Percentiles rank a stretch among this genome's conserved stretches.
These are phyloP conservation scores for Cheirogaleus major DNA, from an alignment of 2,797 vertebrate genomes.

Conservation along the genomic window DNA sequence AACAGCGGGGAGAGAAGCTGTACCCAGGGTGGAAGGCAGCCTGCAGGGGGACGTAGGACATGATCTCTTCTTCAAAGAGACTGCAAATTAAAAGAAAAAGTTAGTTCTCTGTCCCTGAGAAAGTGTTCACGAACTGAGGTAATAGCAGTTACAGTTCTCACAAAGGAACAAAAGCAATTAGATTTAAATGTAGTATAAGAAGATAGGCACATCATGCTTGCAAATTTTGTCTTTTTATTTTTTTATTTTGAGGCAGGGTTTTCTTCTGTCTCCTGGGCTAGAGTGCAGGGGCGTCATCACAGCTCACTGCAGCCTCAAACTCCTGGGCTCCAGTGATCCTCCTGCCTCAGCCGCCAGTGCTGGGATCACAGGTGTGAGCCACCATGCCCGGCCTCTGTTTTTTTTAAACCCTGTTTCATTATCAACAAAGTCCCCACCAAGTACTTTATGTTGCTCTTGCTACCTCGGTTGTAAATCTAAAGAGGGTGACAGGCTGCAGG, in stretches of 20 bases:
- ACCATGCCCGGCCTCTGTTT: background rate
- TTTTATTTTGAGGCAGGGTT: background rate
- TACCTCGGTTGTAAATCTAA: background rate
- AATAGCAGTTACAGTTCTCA: background rate
- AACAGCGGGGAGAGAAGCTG: conserved; percentile 97
- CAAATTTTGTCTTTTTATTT: background rate
- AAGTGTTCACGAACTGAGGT: background rate
- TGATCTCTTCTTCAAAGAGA: conserved; percentile 98
- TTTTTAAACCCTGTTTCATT: background rate
- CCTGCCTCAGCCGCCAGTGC: background rate
- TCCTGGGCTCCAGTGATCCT: background rate
- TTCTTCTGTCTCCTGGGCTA: background rate
- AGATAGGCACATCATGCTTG: background rate
- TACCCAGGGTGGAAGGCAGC: conserved; percentile 93
- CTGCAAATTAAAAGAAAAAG: conserved; percentile 80
- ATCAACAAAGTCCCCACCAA: background rate
- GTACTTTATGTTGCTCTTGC: background rate
- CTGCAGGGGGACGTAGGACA: conserved; percentile 94
- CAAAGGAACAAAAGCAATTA: background rate
- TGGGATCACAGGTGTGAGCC: too few relatives aligned
- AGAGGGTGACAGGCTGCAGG: background rate
- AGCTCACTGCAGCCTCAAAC: background rate
- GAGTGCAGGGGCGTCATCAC: background rate
- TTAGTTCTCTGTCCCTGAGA: background rate
- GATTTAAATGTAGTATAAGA: background rate